phyloP scores from a whole-genome alignment of 2,797 vertebrate species.

The Lagothrix lagotricha region DNA sequence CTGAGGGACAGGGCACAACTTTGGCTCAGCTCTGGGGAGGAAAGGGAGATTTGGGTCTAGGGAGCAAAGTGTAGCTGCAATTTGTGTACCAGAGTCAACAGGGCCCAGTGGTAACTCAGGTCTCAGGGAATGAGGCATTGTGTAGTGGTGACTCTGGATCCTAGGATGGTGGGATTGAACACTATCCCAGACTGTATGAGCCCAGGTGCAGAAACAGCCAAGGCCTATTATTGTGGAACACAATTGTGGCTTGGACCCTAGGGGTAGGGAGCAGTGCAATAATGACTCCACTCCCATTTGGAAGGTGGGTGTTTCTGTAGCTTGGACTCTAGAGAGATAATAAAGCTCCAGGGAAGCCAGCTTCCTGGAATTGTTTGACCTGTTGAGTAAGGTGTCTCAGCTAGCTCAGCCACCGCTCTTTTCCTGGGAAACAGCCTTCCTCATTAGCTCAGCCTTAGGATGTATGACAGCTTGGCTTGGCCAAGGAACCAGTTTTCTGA shows the following conservation, averaged over 20 bases:
- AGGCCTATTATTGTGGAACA: neutral
- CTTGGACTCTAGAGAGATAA: neutral
- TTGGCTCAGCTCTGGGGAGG: neutral
- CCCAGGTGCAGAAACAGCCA: neutral
- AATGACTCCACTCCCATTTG: neutral
- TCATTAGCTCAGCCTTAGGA: neutral
- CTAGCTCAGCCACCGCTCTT: neutral
- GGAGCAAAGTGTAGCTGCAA: neutral
- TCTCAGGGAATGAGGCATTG: neutral
- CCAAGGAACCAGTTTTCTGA: neutral
- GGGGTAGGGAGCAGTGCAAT: neutral
- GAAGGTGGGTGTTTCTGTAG: neutral
- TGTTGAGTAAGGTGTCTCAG: neutral
- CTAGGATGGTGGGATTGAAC: neutral
- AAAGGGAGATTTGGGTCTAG: neutral
- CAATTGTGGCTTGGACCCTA: neutral
- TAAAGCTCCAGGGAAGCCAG: neutral
- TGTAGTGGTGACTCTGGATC: neutral
- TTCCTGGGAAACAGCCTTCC: neutral
- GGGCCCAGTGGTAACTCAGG: neutral
- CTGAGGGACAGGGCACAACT: neutral
- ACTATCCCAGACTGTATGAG: neutral
- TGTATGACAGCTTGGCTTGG: neutral
- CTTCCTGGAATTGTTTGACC: neutral
- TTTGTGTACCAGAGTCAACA: neutral